Percentiles rank a stretch among this genome's conserved stretches.
Evolutionary conservation across 2,888 invertebrate genomes (phyloP).

Genomic region (Brachylomia viminalis): DNA sequence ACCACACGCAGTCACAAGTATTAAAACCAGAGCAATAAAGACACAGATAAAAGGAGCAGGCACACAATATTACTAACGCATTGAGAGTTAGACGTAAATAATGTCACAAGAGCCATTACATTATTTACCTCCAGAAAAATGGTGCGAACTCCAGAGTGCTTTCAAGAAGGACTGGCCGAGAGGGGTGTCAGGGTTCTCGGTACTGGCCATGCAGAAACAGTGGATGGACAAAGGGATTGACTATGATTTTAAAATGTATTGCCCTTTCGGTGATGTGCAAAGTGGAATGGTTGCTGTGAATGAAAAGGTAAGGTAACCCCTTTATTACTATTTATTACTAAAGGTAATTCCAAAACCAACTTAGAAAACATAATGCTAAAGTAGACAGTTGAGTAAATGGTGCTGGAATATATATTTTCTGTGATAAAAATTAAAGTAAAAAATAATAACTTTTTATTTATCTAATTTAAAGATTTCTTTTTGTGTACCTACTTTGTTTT

Average conservation of each 20-base stretch:
- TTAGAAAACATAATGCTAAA: background rate
- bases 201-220: slow-evolving; percentile 78
- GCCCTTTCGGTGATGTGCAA: slow-evolving; percentile 80
- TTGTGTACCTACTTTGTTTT: background rate
- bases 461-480: background rate
- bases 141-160: slow-evolving; percentile 70
- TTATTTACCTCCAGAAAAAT: slow-evolving; percentile 69
- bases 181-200: slow-evolving; percentile 77
- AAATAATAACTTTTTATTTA: background rate
- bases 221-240: slow-evolving; percentile 73
- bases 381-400: background rate
- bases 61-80: slow-evolving; percentile 33
- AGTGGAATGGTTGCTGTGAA: slow-evolving; percentile 81
- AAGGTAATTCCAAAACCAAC: background rate
- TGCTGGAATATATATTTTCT: background rate
- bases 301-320: slow-evolving; percentile 72
- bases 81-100: slow-evolving; percentile 11
- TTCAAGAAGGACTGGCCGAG: slow-evolving; percentile 76
- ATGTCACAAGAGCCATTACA: slow-evolving; percentile 65
- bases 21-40: slow-evolving; percentile 12
- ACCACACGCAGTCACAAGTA: slow-evolving; percentile 2
- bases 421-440: no score
- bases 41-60: slow-evolving; percentile 42
- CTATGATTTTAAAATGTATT: slow-evolving; percentile 80
- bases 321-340: background rate